Percentiles rank a stretch among this genome's conserved stretches.
phyloP scores from a whole-genome alignment of 2,113 vertebrate genomes.

The Macquaria australasica region DNA sequence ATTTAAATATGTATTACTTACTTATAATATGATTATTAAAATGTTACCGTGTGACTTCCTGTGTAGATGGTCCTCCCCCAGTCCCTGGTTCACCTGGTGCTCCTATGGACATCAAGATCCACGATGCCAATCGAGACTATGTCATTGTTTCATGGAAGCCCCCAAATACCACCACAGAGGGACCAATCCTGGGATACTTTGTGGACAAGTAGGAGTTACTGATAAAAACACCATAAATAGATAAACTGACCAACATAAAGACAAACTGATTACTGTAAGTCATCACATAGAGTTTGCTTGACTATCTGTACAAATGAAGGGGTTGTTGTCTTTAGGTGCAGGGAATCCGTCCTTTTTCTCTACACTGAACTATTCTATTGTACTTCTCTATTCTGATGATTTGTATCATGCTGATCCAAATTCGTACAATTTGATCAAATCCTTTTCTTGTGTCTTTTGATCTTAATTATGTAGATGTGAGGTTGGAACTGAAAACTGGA shows the following conservation, averaged over 20 bases:
- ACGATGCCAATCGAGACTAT: constrained; percentile 96
- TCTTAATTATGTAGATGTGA: constrained; percentile 88
- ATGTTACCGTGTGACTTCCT: constrained; percentile 13
- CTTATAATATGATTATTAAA: not conserved
- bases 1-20: not conserved
- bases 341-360: not conserved
- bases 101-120: constrained; percentile 95
- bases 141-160: constrained; percentile 99
- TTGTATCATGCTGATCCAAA: too few relatives aligned
- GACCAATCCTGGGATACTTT: constrained; percentile 96
- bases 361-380: not conserved
- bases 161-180: constrained; percentile 93
- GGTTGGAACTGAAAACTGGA: constrained; percentile 94
- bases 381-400: not conserved
- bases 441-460: not conserved
- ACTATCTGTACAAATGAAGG: not conserved
- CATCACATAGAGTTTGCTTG: constrained; percentile 17
- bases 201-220: constrained; percentile 90
- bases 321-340: not conserved
- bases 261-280: constrained; percentile 47
- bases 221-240: constrained; percentile 35
- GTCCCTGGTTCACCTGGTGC: constrained; percentile 92
- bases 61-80: constrained; percentile 91
- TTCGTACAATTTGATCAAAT: too few relatives aligned
- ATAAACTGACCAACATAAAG: constrained; percentile 47